Base-by-base conservation (phyloP, 2,888 invertebrate genomes). In the Dasypogon diadema region DNA sequence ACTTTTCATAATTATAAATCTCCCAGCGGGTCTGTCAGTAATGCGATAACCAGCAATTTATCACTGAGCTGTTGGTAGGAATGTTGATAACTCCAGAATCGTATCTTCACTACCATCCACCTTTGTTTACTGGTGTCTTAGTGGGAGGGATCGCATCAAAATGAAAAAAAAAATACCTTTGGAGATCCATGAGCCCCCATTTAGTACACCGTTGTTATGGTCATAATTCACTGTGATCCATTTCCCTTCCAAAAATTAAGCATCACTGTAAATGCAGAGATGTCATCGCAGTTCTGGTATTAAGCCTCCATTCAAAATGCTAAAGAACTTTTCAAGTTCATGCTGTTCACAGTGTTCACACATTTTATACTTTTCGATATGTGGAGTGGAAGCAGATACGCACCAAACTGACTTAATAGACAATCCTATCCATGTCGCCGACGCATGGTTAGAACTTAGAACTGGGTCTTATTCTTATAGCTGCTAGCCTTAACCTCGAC, bases 1-100 rank as follows among this genome's bases (percentile, higher is more conserved):
- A 60, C 60, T 60, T 60, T 34, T 60, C 60, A 60, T 60, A 60
- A 60, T 60, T 60, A 60, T 60, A 60, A 60, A 60, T 60, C 37
- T 30, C 60, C 37, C 60, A 60, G 42, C 42, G n/a, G 8, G 42
- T 12, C 42, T 42, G 8, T 42, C 1, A 42, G n/a, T 12, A 42
- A 6, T 42, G 42, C 8, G n/a, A 42, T n/a, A 42, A 42, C 42
- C 42, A 8, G n/a, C 42, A 42, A 42, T 42, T 42, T 12, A 42
- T 42, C 42, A 42, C 12, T 8, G n/a, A 42, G 10, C n/a, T 12
- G 12, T 42, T 2, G 42, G 42, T 12, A 42, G n/a, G 12, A 42
- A 42, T 42, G 8, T 12, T 12, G 42, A 42, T 42, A n/a, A 42
- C 42, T 42, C n/a, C 42, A 12, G 12, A 42, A 42, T 42, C n/a